These are phyloP conservation scores for Actinia tenebrosa DNA, from an alignment of 64 coral and sea anemone species.

Conservation along the genomic window DNA sequence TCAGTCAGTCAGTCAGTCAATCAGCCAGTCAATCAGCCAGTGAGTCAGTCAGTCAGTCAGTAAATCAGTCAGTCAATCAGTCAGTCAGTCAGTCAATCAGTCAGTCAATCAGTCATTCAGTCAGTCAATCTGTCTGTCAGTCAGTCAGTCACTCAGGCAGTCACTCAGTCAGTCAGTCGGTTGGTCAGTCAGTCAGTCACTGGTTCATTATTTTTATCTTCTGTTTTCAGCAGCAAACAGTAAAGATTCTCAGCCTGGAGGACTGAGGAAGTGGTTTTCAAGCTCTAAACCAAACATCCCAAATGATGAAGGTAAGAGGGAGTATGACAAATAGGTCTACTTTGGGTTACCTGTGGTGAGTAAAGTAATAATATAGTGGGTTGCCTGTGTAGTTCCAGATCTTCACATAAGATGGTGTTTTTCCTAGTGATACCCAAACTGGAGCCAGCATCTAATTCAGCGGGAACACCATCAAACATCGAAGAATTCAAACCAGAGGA, in stretches of 20 bases:
- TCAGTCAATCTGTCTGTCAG: neutral
- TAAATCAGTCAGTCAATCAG: too few relatives aligned
- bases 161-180: neutral
- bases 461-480: conserved; percentile 44
- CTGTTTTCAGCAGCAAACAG: neutral
- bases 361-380: too few relatives aligned
- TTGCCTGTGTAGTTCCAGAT: too few relatives aligned
- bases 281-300: conserved; percentile 14
- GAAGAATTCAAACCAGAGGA: conserved; percentile 78
- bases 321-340: too few relatives aligned
- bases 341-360: too few relatives aligned
- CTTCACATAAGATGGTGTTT: neutral
- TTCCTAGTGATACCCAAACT: conserved; percentile 1
- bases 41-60: too few relatives aligned
- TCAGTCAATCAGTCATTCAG: neutral
- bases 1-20: neutral
- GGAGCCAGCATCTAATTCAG: neutral
- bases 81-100: neutral
- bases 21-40: too few relatives aligned
- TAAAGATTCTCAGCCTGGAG: neutral
- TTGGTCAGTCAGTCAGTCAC: too few relatives aligned
- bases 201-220: too few relatives aligned
- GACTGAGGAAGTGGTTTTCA: conserved; percentile 14
- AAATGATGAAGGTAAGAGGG: conserved; percentile 5
- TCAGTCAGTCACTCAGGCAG: too few relatives aligned